Evolutionary conservation across 2,113 vertebrate genomes (phyloP).

Genomic region (Corapipo altera): DNA sequence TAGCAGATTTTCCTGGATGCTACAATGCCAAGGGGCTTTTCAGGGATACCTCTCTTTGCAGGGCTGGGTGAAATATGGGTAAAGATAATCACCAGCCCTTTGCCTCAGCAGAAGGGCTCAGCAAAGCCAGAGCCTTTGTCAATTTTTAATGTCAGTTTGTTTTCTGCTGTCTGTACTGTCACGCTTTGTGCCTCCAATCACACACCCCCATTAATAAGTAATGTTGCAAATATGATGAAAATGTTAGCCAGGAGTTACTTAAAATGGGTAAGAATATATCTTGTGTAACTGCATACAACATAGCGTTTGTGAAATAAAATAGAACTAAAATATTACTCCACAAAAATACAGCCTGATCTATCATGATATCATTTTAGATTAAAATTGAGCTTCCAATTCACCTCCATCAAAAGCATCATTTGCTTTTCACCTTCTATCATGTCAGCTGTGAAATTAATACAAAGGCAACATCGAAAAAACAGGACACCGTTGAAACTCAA

Average conservation of each 20-base stretch:
- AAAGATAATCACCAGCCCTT: neutral
- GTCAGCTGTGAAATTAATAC: constrained; percentile 96
- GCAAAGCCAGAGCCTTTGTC: neutral
- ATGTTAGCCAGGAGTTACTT: neutral
- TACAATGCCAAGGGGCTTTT: neutral
- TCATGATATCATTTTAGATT: constrained; percentile 79
- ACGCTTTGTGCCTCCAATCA: constrained; percentile 48
- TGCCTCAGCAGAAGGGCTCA: neutral
- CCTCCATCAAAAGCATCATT: constrained; percentile 93
- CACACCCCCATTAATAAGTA: constrained; percentile 51
- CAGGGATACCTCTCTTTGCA: neutral
- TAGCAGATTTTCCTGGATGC: neutral
- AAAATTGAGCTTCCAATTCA: constrained; percentile 96
- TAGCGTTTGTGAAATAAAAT: constrained; percentile 26
- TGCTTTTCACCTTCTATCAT: constrained; percentile 97
- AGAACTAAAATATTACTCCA: constrained; percentile 1
- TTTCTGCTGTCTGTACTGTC: constrained; percentile 28
- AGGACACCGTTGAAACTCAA: constrained; percentile 88
- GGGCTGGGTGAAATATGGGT: neutral
- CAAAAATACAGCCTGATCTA: constrained; percentile 39
- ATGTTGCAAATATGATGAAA: constrained; percentile 19
- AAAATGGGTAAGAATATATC: neutral
- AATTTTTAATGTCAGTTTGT: constrained; percentile 18
- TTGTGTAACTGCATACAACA: neutral
- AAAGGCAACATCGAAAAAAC: constrained; percentile 91